A percentile compares a stretch with the other conserved stretches of the same genome.
phyloP scores from a whole-genome alignment of 1,140 invertebrate species.

The Diabrotica undecimpunctata region DNA sequence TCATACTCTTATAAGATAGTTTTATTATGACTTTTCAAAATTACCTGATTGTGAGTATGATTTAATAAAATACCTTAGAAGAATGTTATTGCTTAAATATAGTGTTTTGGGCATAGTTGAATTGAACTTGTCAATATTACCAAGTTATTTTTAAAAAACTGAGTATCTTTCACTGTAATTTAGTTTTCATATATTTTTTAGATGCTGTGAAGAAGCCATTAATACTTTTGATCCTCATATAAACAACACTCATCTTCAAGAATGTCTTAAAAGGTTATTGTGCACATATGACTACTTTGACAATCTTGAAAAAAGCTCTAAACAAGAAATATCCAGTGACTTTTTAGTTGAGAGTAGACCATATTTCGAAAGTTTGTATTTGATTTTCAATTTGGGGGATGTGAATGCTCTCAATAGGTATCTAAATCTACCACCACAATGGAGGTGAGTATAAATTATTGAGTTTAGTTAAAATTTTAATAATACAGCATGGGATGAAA shows the following conservation, averaged over 20 bases:
- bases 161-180: too few relatives aligned
- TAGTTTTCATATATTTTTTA: constrained; percentile 38
- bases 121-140: too few relatives aligned
- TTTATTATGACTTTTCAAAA: background rate
- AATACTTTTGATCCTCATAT: constrained; percentile 56
- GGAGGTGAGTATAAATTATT: constrained; percentile 38
- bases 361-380: constrained; percentile 56
- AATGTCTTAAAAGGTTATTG: constrained; percentile 56
- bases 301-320: constrained; percentile 10
- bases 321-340: constrained; percentile 9
- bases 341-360: constrained; percentile 36
- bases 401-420: constrained; percentile 51
- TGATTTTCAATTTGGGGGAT: constrained; percentile 58
- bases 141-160: too few relatives aligned
- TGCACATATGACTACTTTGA: constrained; percentile 55
- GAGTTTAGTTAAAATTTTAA: constrained; percentile 4
- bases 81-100: too few relatives aligned
- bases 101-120: too few relatives aligned
- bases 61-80: too few relatives aligned
- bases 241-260: constrained; percentile 57
- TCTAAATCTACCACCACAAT: constrained; percentile 43
- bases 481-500: too few relatives aligned
- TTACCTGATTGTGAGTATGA: too few relatives aligned
- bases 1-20: constrained; percentile 10
- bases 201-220: constrained; percentile 51